These are phyloP conservation scores for Scortum barcoo DNA, from an alignment of 2,113 vertebrate species.

Conservation along the genomic window DNA sequence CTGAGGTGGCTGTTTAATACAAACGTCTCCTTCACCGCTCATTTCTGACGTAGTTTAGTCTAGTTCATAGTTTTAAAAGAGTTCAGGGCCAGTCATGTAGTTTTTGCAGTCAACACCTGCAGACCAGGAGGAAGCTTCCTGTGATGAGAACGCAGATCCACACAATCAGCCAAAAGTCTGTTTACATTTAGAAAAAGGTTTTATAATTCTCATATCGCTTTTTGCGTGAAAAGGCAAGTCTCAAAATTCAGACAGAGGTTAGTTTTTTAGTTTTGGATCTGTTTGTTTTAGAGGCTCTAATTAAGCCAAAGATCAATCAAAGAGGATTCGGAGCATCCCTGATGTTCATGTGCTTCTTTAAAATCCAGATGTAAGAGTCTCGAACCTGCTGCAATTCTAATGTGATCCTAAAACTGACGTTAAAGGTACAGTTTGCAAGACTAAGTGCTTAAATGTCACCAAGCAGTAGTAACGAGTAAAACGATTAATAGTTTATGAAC, in stretches of 20 bases:
- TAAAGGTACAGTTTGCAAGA: constrained; percentile 36
- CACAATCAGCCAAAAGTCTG: background rate
- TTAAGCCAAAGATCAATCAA: no score
- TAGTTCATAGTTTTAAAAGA: background rate
- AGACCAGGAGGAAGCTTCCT: background rate
- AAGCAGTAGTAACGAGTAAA: constrained; percentile 9
- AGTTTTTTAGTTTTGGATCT: background rate
- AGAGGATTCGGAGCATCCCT: background rate
- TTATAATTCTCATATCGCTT: background rate
- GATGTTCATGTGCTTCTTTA: background rate
- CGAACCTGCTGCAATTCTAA: background rate
- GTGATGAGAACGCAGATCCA: background rate
- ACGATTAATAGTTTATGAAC: constrained; percentile 23
- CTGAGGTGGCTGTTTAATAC: background rate
- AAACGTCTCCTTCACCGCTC: background rate
- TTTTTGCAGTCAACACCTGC: background rate
- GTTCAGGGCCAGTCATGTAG: background rate
- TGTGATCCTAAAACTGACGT: constrained; percentile 3
- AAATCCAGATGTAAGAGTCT: background rate
- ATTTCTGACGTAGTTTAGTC: background rate
- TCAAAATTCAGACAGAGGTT: background rate
- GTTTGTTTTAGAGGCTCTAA: background rate
- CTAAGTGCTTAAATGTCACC: constrained; percentile 18
- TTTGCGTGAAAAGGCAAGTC: background rate
- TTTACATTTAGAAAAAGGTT: background rate